These are phyloP conservation scores for Lingula anatina DNA, from an alignment of 2,888 invertebrate genomes.

Conservation along the genomic window DNA sequence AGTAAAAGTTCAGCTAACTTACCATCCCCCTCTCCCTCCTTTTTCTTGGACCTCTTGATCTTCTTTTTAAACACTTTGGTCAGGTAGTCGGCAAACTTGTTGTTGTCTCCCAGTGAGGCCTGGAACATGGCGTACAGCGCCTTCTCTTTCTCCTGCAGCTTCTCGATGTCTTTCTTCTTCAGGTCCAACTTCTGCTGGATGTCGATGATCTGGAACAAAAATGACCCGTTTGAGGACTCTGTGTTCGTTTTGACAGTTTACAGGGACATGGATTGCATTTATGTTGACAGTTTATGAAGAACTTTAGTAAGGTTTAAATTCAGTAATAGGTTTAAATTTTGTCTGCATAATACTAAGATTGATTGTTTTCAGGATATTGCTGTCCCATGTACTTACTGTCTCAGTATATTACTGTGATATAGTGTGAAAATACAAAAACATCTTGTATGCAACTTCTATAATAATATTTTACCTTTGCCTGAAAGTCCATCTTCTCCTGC, in stretches of 20 bases:
- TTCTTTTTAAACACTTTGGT: conserved; percentile 78
- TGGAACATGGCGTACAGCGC: conserved; percentile 35
- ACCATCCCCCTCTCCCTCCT: conserved; percentile 59
- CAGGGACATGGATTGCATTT: too few species aligned
- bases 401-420: too few species aligned
- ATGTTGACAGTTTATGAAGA: too few species aligned
- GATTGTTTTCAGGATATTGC: too few species aligned
- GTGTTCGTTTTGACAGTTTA: too few species aligned
- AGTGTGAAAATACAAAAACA: too few species aligned
- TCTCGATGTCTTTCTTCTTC: conserved; percentile 52
- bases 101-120: conserved; percentile 54
- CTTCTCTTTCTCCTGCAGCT: conserved; percentile 43
- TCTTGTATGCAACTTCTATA: too few species aligned
- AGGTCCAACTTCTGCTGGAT: conserved; percentile 41
- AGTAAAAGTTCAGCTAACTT: too few species aligned
- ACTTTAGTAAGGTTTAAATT: background rate
- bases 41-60: conserved; percentile 65
- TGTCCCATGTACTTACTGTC: too few species aligned
- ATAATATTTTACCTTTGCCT: conserved; percentile 41
- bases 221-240: too few species aligned
- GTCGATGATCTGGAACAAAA: conserved; percentile 37
- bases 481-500: conserved; percentile 48
- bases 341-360: too few species aligned
- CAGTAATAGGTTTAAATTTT: background rate
- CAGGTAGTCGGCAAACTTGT: conserved; percentile 74